Evolutionary conservation across 1,140 invertebrate genomes (phyloP).

Genomic region (Drosophila lacteicornis): DNA sequence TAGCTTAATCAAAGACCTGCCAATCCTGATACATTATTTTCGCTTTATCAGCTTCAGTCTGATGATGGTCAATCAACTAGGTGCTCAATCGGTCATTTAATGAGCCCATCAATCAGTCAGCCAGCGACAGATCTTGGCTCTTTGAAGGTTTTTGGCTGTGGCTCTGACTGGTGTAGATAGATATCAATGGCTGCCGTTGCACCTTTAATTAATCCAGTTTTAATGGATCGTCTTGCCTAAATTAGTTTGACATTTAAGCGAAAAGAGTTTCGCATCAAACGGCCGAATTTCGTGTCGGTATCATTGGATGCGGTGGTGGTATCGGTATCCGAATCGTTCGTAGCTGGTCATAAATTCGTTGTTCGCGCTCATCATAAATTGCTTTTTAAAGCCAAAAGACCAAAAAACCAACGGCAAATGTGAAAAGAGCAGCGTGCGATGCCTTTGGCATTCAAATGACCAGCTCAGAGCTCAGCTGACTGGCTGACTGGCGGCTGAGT

Average conservation of each 20-base stretch:
- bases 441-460: conserved; percentile 81
- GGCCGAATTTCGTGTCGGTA: conserved; percentile 37
- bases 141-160: conserved; percentile 12
- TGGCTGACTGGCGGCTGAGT: conserved; percentile 5
- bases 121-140: conserved; percentile 17
- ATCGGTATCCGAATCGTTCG: conserved; percentile 26
- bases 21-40: conserved; percentile 7
- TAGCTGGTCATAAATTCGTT: conserved; percentile 64
- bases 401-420: conserved; percentile 48
- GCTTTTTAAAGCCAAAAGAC: conserved; percentile 61
- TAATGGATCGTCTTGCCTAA: conserved; percentile 76
- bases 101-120: conserved; percentile 36
- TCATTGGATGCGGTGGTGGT: conserved; percentile 34
- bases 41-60: not conserved
- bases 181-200: conserved; percentile 54
- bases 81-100: conserved; percentile 27
- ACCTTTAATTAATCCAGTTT: conserved; percentile 80
- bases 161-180: conserved; percentile 1
- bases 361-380: conserved; percentile 78
- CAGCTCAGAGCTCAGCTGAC: conserved; percentile 39
- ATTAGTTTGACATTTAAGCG: conserved; percentile 82
- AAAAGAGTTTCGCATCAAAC: conserved; percentile 55
- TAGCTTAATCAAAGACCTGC: conserved; percentile 4
- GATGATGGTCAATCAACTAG: conserved; percentile 25
- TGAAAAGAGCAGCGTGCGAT: conserved; percentile 68